Evolutionary conservation across 2,113 vertebrate genomes (phyloP).

Genomic region (Nanorana parkeri): DNA sequence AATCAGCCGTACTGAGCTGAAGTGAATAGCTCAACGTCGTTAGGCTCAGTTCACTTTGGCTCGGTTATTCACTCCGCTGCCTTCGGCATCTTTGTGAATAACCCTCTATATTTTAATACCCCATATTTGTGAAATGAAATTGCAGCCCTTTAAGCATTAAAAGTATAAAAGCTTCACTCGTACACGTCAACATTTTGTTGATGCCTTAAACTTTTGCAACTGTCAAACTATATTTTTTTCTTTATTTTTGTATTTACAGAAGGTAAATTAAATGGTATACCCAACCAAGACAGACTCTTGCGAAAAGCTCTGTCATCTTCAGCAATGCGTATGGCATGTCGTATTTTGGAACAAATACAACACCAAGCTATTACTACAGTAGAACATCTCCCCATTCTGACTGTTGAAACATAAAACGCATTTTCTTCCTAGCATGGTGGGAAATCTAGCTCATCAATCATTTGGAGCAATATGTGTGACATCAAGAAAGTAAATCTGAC

Average conservation of each 20-base stretch:
- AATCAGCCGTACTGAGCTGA: too few species aligned
- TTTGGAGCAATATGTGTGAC: neutral
- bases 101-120: too few species aligned
- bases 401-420: constrained; percentile 37
- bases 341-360: constrained; percentile 15
- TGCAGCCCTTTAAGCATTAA: neutral
- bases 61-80: too few species aligned
- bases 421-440: constrained; percentile 21
- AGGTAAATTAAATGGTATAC: neutral
- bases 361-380: constrained; percentile 28
- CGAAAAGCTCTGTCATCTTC: constrained; percentile 17
- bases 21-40: too few species aligned
- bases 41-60: too few species aligned
- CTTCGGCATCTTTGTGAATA: too few species aligned
- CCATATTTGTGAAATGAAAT: too few species aligned
- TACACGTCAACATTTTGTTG: neutral
- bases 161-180: neutral
- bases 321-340: constrained; percentile 23
- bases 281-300: neutral
- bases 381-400: constrained; percentile 32
- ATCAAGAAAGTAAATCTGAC: constrained; percentile 7
- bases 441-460: constrained; percentile 51
- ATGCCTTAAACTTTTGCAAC: neutral
- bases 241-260: too few species aligned
- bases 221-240: neutral